A percentile compares a stretch with the other conserved stretches of the same genome.
Evolutionary conservation across 2,797 vertebrate species (phyloP).

Genomic region (Eutrigla gurnardus): DNA sequence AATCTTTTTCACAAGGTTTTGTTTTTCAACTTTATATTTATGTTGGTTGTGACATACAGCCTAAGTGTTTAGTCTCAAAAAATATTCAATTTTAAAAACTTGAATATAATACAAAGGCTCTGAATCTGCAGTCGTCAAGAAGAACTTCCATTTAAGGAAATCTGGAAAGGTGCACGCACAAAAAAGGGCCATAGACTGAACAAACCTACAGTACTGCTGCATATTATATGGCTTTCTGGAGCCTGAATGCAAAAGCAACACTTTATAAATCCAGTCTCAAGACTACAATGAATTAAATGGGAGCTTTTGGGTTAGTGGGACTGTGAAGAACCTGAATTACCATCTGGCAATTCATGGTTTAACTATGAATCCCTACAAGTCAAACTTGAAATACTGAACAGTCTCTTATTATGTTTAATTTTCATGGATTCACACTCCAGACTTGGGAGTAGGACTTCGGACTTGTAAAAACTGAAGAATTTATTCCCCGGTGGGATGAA

Average conservation of each 20-base stretch:
- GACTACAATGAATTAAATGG: slow-evolving; percentile 13
- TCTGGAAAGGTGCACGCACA: slow-evolving; percentile 35
- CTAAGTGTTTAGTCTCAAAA: slow-evolving; percentile 11
- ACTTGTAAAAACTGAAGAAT: slow-evolving; percentile 22
- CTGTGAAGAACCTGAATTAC: neutral
- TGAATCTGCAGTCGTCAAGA: slow-evolving; percentile 17
- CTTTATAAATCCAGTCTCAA: slow-evolving; percentile 35
- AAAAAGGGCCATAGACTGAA: slow-evolving; percentile 32
- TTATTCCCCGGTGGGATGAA: slow-evolving; percentile 14
- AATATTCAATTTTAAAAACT: slow-evolving; percentile 30
- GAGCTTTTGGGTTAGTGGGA: neutral
- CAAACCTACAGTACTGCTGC: slow-evolving; percentile 23
- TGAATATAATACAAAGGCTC: slow-evolving; percentile 31
- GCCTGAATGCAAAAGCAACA: slow-evolving; percentile 28
- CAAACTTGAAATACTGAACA: neutral
- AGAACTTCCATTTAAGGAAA: slow-evolving; percentile 63
- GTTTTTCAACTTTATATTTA: slow-evolving; percentile 30
- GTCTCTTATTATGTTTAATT: neutral
- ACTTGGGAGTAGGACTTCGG: slow-evolving; percentile 1
- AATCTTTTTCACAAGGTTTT: slow-evolving; percentile 22
- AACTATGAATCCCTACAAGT: neutral
- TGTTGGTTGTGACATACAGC: slow-evolving; percentile 7
- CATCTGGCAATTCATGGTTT: neutral
- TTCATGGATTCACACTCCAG: neutral
- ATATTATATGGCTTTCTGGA: slow-evolving; percentile 24